phyloP scores from a whole-genome alignment of 2,113 vertebrate genomes.

The Gavialis gangeticus region DNA sequence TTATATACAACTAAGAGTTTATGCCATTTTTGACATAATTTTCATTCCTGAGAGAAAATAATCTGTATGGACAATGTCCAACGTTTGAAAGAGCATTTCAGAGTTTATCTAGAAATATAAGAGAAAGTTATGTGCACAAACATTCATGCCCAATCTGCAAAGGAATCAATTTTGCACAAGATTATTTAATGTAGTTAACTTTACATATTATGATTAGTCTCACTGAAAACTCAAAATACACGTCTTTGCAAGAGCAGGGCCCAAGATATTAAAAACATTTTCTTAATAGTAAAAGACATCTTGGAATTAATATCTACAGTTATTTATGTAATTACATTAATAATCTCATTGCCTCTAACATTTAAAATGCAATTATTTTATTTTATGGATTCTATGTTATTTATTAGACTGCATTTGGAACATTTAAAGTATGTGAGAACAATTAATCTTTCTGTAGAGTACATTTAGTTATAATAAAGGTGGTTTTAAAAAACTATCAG shows the following conservation, averaged over 20 bases:
- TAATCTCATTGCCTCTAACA: background rate
- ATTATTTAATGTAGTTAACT: background rate
- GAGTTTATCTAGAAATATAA: background rate
- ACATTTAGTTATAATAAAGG: background rate
- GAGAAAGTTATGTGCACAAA: background rate
- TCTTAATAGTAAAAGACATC: background rate
- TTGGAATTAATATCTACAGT: background rate
- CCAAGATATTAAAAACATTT: background rate
- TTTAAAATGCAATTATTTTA: background rate
- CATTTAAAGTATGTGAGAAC: background rate
- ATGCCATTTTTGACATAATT: background rate
- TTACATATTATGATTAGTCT: background rate
- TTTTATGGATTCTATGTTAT: background rate
- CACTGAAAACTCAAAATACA: background rate
- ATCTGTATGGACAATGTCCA: background rate
- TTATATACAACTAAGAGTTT: background rate
- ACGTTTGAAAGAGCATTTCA: background rate
- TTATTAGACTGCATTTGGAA: background rate
- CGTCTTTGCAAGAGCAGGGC: background rate
- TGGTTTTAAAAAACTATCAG: background rate
- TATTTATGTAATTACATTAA: background rate
- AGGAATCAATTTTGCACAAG: background rate
- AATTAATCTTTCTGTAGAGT: background rate
- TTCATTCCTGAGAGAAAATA: background rate
- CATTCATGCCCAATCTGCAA: background rate